Conservation (phyloP, 2,113 vertebrate genomes). For the Tenebrosternarchus preto region DNA sequence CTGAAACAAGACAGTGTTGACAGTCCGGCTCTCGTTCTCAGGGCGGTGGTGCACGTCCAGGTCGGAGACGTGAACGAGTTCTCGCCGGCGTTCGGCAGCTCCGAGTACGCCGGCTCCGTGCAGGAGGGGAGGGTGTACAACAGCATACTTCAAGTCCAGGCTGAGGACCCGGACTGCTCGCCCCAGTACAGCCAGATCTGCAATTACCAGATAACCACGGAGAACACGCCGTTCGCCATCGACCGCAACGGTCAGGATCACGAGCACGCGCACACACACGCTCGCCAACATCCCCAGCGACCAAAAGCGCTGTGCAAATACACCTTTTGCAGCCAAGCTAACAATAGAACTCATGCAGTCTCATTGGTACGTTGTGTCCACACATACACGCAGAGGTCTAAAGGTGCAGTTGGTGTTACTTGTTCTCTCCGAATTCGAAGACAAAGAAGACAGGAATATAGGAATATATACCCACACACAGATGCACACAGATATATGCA, state of each 20-base stretch:
- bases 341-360: too few species aligned
- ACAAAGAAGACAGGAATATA: background rate
- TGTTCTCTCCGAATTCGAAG: background rate
- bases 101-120: constrained; percentile 81
- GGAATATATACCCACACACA: too few species aligned
- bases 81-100: constrained; percentile 88
- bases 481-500: background rate
- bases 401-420: background rate
- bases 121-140: constrained; percentile 95
- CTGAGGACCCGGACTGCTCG: constrained; percentile 92
- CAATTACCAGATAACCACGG: constrained; percentile 90
- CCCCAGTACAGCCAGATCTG: constrained; percentile 98
- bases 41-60: constrained; percentile 96
- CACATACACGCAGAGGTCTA: constrained; percentile 14
- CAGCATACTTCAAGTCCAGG: constrained; percentile 95
- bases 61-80: constrained; percentile 97
- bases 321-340: too few species aligned
- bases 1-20: too few species aligned
- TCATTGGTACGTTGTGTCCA: too few species aligned
- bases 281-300: background rate
- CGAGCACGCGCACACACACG: constrained; percentile 16
- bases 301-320: too few species aligned
- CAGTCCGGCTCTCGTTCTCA: constrained; percentile 56
- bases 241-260: constrained; percentile 90
- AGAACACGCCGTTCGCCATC: constrained; percentile 89